Base-by-base conservation (phyloP, 2,797 vertebrate species). In the Takifugu rubripes region DNA sequence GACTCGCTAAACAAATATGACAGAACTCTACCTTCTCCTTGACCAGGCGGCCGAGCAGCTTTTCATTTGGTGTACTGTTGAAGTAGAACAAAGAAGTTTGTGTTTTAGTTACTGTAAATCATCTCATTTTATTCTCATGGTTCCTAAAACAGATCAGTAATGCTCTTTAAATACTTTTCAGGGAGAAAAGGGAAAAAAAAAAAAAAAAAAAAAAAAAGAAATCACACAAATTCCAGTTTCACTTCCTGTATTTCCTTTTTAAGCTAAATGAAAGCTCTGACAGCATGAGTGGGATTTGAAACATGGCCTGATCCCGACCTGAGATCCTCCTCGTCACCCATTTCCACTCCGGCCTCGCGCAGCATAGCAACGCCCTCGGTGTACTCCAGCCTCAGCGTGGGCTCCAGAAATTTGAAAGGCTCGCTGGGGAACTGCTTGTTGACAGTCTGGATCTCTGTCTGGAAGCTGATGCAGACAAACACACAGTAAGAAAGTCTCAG, bases 381-480 rank as follows among this genome's bases (percentile, higher is more conserved):
- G 81, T 93, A 99, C 68, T 99, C 97, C 81, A 99, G 86, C 74
- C 95, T 92, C 79, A 99, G 91, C 3, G 96, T 97, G 53, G 97
- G 97, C 85, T 99, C 97, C 91, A 99, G 88, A 87, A 99, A 99
- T 75, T 95, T 98, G 86, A 99, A 99, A 1, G 96, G 94, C 74
- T 99, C 97, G 50, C 95, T 95, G 0, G 96, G 94, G 69, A 91
- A 99, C 86, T 99, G 97, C 77, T 92, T 98, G 85, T 88, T 92
- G 77, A 99, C 95, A 0, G 73, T 96, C 88, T 96, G 93, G 84
- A 99, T 98, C 90, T 99, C 97, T 5, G 93, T 96, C 88, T 98
- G 95, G 88, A 94, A 98, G 76, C 96, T 99, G 71, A 17, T 0
- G 1, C 15, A 55, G 6, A 52, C n/a, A 5, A 12, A 56, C 25